These are phyloP conservation scores for Chrysogorgia sp. DNA, from an alignment of 92 coral and sea anemone genomes.

Conservation along the genomic window DNA sequence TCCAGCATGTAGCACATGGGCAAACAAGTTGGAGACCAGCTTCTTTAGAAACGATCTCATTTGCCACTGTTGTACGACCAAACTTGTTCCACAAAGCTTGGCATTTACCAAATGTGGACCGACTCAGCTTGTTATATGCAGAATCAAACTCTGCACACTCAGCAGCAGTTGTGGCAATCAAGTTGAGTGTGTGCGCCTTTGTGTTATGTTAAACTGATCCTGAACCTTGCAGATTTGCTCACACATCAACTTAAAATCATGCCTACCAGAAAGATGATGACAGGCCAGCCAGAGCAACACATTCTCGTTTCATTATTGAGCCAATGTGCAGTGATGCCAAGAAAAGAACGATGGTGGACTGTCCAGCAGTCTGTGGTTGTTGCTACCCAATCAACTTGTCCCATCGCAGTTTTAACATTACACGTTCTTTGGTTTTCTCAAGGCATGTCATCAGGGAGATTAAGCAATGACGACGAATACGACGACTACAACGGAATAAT, in stretches of 20 bases:
- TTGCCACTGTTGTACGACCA: too few relatives aligned
- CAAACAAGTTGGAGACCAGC: too few relatives aligned
- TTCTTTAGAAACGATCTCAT: too few relatives aligned
- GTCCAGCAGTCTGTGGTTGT: conserved; percentile 34
- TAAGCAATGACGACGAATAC: too few relatives aligned
- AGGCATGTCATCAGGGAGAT: neutral
- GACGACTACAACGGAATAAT: too few relatives aligned
- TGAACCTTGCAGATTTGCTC: conserved; percentile 7
- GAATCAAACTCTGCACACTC: conserved; percentile 11
- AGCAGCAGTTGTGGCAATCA: conserved; percentile 28
- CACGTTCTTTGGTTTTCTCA: conserved; percentile 7
- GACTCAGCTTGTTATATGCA: conserved; percentile 22
- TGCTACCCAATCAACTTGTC: neutral
- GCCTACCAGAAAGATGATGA: conserved; percentile 2
- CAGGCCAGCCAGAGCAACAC: neutral
- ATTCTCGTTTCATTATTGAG: conserved; percentile 20
- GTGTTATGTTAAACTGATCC: neutral
- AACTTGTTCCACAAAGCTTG: too few relatives aligned
- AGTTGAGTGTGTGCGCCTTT: conserved; percentile 28
- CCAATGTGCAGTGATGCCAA: conserved; percentile 25
- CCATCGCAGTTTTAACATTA: conserved; percentile 9
- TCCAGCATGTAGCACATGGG: too few relatives aligned
- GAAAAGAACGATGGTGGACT: conserved; percentile 24
- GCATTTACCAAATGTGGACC: too few relatives aligned
- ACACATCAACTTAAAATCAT: neutral